phyloP scores from a whole-genome alignment of 2,113 vertebrate genomes.

The Crypturellus undulatus region DNA sequence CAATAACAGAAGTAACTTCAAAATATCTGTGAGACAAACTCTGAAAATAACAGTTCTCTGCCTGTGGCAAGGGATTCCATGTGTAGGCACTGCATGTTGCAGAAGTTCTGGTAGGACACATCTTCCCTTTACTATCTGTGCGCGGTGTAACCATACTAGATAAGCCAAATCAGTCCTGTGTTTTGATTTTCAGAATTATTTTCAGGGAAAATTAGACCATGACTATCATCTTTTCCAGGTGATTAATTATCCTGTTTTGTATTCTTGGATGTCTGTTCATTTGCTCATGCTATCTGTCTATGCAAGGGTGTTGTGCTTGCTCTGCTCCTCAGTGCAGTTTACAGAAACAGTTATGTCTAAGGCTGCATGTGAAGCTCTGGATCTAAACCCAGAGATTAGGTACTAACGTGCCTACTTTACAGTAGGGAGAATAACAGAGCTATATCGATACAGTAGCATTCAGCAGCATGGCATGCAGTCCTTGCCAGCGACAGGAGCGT shows the following conservation, averaged over 20 bases:
- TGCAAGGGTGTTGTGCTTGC: background rate
- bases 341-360: background rate
- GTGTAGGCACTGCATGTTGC: background rate
- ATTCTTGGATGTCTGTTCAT: background rate
- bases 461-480: background rate
- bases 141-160: background rate
- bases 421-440: background rate
- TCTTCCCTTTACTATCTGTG: background rate
- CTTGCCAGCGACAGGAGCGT: background rate
- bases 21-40: background rate
- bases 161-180: background rate
- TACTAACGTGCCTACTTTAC: background rate
- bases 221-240: background rate
- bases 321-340: rapidly evolving
- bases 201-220: background rate
- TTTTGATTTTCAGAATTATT: background rate
- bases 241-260: background rate
- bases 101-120: background rate
- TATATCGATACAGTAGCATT: background rate
- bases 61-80: background rate
- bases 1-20: background rate
- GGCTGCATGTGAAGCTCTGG: background rate
- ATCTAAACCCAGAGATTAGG: background rate
- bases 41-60: background rate
- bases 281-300: background rate